phyloP scores from a whole-genome alignment of 2,113 vertebrate genomes.

The Eptesicus fuscus region DNA sequence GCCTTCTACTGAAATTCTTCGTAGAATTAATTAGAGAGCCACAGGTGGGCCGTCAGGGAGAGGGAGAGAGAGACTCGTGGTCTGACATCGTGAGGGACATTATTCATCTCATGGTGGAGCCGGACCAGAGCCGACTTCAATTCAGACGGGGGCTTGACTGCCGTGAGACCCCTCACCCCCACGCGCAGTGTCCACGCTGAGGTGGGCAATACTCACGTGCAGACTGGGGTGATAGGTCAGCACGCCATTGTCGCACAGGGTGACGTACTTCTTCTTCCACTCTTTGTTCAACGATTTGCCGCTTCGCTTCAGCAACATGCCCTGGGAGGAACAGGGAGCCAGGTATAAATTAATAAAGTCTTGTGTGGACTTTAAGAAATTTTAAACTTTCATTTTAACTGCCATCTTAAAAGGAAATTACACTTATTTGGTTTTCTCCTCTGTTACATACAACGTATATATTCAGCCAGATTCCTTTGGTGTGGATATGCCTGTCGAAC shows the following conservation, averaged over 20 bases:
- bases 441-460: fast-evolving
- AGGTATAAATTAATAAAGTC: fast-evolving
- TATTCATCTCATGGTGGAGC: fast-evolving
- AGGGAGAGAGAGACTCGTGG: fast-evolving
- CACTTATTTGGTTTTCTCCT: background rate
- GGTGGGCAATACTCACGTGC: conserved; percentile 85
- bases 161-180: background rate
- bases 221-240: conserved; percentile 98
- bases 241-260: conserved; percentile 94
- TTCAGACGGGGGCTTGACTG: background rate
- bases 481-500: too few species aligned
- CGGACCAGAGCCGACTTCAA: background rate
- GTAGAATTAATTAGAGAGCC: background rate
- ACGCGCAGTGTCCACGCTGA: fast-evolving
- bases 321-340: conserved; percentile 77
- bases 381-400: background rate
- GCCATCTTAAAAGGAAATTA: background rate
- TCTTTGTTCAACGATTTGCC: conserved; percentile 97
- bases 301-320: conserved; percentile 95
- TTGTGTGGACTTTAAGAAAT: fast-evolving
- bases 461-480: fast-evolving
- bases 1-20: background rate
- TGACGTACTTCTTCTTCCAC: conserved; percentile 99
- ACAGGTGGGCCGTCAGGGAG: fast-evolving
- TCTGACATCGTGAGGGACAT: fast-evolving